phyloP scores from a whole-genome alignment of 2,797 vertebrate species.

The Sebastes itinus region DNA sequence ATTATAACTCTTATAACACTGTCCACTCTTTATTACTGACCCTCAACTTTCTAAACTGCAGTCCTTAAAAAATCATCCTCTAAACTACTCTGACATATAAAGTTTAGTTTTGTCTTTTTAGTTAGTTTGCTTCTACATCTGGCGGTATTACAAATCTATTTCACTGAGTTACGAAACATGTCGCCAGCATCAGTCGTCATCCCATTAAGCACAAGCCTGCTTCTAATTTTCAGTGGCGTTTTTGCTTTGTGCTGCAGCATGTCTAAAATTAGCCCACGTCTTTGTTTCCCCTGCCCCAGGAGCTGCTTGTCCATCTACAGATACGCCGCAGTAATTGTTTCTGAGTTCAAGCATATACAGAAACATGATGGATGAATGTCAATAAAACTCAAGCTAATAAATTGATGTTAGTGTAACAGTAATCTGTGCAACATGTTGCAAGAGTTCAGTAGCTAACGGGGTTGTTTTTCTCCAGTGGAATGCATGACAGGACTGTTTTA shows the following conservation, averaged over 20 bases:
- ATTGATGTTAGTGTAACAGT: not conserved
- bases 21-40: slow-evolving; percentile 4
- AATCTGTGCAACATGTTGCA: slow-evolving; percentile 16
- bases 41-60: not conserved
- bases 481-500: slow-evolving; percentile 23
- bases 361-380: not conserved
- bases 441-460: slow-evolving; percentile 6
- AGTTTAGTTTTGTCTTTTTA: slow-evolving; percentile 10
- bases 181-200: slow-evolving; percentile 25
- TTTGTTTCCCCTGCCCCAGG: slow-evolving; percentile 38
- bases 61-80: not conserved
- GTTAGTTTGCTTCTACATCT: slow-evolving; percentile 13
- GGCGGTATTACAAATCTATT: slow-evolving; percentile 4
- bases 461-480: not conserved
- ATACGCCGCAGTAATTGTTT: slow-evolving; percentile 11
- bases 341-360: slow-evolving; percentile 8
- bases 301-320: slow-evolving; percentile 37
- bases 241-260: slow-evolving; percentile 36
- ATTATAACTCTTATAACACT: slow-evolving; percentile 31
- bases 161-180: slow-evolving; percentile 23
- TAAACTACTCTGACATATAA: not conserved
- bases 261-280: slow-evolving; percentile 50
- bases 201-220: slow-evolving; percentile 20
- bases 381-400: not conserved
- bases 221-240: slow-evolving; percentile 43